Conservation (phyloP, 2,797 vertebrate genomes). For the Gadopsis bispinosus region DNA sequence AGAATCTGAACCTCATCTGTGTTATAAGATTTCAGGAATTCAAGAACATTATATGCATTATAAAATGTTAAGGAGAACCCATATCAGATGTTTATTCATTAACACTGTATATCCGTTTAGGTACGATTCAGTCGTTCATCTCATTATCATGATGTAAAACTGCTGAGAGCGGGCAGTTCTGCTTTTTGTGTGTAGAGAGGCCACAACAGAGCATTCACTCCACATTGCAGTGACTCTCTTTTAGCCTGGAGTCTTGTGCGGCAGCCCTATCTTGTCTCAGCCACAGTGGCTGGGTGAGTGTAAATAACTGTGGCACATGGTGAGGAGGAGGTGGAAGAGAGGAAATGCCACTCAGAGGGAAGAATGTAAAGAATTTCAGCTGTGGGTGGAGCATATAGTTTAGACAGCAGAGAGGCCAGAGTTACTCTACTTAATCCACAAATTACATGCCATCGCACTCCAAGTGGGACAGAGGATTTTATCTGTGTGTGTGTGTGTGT, state of each 20-base stretch:
- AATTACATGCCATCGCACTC: constrained; percentile 6
- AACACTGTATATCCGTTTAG: neutral
- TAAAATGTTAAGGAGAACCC: neutral
- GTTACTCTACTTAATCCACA: neutral
- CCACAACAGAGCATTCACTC: neutral
- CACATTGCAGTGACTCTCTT: neutral
- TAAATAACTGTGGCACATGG: constrained; percentile 24
- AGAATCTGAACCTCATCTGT: neutral
- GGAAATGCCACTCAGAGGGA: constrained; percentile 41
- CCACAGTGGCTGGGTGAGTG: neutral
- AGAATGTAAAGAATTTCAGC: constrained; percentile 46
- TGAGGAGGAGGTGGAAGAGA: constrained; percentile 20
- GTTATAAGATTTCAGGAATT: neutral
- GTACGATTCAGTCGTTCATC: neutral
- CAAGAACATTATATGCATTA: neutral
- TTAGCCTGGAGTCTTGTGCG: neutral
- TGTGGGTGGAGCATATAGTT: constrained; percentile 7
- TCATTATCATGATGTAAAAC: neutral
- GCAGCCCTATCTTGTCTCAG: neutral
- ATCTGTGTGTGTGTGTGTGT: constrained; percentile 4
- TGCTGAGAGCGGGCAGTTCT: neutral
- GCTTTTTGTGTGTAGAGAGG: neutral
- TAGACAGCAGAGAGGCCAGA: neutral
- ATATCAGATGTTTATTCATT: neutral
- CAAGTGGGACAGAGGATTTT: neutral